Evolutionary conservation across 2,797 vertebrate genomes (phyloP).

Genomic region (Manis pentadactyla): DNA sequence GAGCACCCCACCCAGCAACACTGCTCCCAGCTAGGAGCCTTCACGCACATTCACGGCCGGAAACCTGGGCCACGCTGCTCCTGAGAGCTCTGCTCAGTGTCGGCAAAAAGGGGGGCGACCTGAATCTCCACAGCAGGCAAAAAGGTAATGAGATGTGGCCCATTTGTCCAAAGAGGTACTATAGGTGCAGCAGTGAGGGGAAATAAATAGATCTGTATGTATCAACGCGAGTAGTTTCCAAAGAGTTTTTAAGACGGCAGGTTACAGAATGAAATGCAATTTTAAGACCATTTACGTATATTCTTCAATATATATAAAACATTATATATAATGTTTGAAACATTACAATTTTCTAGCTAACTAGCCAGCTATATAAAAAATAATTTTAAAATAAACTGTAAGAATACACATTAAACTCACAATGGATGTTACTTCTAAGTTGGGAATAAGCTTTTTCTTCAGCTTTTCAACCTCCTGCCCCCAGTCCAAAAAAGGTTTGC

Average conservation of each 20-base stretch:
- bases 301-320: background rate
- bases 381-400: background rate
- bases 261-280: background rate
- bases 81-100: background rate
- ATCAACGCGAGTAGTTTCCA: background rate
- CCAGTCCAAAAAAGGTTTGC: background rate
- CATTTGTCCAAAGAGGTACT: background rate
- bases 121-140: background rate
- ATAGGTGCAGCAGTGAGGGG: background rate
- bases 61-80: background rate
- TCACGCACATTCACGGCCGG: background rate
- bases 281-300: background rate
- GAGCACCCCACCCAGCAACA: background rate
- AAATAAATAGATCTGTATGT: background rate
- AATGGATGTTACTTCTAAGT: background rate
- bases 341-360: background rate
- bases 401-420: background rate
- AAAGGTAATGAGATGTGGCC: background rate
- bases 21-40: background rate
- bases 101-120: background rate
- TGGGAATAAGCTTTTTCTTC: constrained; percentile 1
- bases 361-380: background rate
- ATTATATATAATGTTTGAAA: background rate
- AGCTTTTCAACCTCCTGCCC: background rate
- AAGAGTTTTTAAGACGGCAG: background rate